Evolutionary conservation across 2,113 vertebrate species (phyloP).

Genomic region (Sterna hirundo): DNA sequence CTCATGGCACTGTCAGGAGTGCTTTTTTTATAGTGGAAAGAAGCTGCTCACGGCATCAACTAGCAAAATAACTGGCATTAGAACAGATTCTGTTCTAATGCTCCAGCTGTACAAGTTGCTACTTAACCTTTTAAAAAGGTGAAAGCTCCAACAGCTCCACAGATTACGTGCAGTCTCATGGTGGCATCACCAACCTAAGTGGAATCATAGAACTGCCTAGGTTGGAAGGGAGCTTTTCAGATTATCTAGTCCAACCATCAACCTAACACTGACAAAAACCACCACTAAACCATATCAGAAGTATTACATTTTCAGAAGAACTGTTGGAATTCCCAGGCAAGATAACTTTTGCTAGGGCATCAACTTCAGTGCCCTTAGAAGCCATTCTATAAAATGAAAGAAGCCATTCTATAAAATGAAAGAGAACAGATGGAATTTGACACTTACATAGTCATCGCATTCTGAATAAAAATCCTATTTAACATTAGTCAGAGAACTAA

Average conservation of each 20-base stretch:
- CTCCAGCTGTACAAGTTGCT: not conserved
- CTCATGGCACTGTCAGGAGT: not conserved
- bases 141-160: not conserved
- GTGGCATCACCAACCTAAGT: not conserved
- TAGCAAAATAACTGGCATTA: not conserved
- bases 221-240: too few relatives aligned
- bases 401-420: not conserved
- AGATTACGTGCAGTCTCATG: not conserved
- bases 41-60: not conserved
- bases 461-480: not conserved
- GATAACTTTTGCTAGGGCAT: not conserved
- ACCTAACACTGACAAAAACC: too few relatives aligned
- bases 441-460: not conserved
- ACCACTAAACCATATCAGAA: too few relatives aligned
- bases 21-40: not conserved
- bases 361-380: not conserved
- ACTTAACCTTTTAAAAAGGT: conserved; percentile 4
- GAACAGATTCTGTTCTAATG: not conserved
- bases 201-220: too few relatives aligned
- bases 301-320: not conserved
- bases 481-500: not conserved
- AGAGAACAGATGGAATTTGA: not conserved
- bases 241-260: too few relatives aligned
- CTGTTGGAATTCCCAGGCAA: not conserved
- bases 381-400: not conserved